These are phyloP conservation scores for Eueides isabella DNA, from an alignment of 1,140 invertebrate species.

Conservation along the genomic window DNA sequence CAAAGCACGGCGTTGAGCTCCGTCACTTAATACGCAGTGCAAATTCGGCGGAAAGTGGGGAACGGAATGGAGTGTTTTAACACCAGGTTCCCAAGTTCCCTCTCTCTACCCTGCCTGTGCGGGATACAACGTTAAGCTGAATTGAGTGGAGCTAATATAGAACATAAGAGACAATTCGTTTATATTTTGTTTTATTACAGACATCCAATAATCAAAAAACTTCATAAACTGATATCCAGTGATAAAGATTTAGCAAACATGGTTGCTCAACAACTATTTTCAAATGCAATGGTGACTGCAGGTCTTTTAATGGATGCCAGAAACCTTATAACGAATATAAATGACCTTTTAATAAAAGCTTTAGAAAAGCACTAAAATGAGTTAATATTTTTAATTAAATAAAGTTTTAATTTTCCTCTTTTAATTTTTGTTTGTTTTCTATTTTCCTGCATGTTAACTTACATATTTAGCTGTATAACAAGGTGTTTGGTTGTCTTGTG, in stretches of 20 bases:
- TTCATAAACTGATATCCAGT: constrained; percentile 87
- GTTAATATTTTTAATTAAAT: not conserved
- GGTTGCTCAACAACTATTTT: constrained; percentile 94
- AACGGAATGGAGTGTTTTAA: no score
- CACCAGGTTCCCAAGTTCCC: no score
- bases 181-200: constrained; percentile 80
- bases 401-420: not conserved
- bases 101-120: no score
- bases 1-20: no score
- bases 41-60: no score
- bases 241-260: constrained; percentile 93
- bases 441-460: not conserved
- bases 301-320: constrained; percentile 97
- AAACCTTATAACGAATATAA: constrained; percentile 91
- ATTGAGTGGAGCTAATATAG: no score
- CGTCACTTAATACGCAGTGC: no score
- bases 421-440: not conserved
- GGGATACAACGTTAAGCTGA: no score
- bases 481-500: no score
- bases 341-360: constrained; percentile 92
- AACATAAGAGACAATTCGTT: no score
- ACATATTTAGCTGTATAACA: no score
- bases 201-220: constrained; percentile 96
- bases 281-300: constrained; percentile 97
- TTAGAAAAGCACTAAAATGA: constrained; percentile 88